Evolutionary conservation across 2,888 invertebrate genomes (phyloP), one percentile per base, ranked within the genome.

Genomic region (Dilophus febrilis): DNA sequence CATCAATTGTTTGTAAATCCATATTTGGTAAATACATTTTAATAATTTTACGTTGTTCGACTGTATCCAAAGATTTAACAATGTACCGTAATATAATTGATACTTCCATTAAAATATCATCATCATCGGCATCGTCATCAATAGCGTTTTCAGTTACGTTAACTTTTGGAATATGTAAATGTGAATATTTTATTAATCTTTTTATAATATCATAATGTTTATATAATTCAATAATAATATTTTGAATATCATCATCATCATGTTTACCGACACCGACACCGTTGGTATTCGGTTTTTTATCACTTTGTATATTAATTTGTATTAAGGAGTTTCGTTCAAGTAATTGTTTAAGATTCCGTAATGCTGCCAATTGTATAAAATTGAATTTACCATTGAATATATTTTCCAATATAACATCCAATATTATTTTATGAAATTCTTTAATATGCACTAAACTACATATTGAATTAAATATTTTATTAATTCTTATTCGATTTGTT

Each of bases 41-140:
- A 1, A 66, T 49, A 37, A 70, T 53, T 14, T 52, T 47, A 44
- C 57, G 61, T 49, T 72, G 71, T 39, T 64, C 59, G 2, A 64
- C 54, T 11, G 51, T 43, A 13, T 53, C 52, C 42, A 67, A 51
- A 33, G 59, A 57, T 41, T 64, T 60, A 17, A 68, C 52, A 39
- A 70, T 57, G 19, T 59, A 54, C 45, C 64, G 64, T 26, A 67
- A 54, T 16, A 68, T 57, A 10, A 49, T 52, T 11, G 66, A 59
- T 40, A 68, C 55, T 35, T 64, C 48, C 39, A 54, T 53, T 33
- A 66, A 48, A 39, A 55, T 55, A 12, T 50, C 44, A 43, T 54
- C 46, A 3, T 44, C 38, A 19, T 46, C 28, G 17, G 36, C 29
- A 17, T 36, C 28, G 2, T 8, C 4, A 22, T 22, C n/a, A n/a